Evolutionary conservation across 2,888 invertebrate species (phyloP), one percentile per base, ranked within the genome.

Genomic region (Sphecodes monilicornis): DNA sequence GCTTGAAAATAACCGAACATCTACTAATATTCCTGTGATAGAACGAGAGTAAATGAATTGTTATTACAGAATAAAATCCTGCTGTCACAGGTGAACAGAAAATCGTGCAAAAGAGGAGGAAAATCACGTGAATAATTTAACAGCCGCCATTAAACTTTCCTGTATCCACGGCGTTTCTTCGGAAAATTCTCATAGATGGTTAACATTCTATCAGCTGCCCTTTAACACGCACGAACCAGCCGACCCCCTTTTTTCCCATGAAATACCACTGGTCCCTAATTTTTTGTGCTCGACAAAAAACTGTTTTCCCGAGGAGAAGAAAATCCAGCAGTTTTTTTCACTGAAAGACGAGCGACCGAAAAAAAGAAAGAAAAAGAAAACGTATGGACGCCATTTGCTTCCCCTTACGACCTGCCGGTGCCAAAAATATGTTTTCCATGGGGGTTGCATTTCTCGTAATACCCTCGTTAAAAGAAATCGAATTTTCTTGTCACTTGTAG

Each of bases 201-300:
- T 66, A 22, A 66, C 66, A 36, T 66, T 32, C 66, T 36, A 66
- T 66, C 66, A 36, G 4, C 36, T 36, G 1, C 36, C 36, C 36
- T 66, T 66, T 36, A 66, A 66, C 66, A 66, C 66, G 36, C 66
- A 36, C 66, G 36, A 66, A 22, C 36, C 36, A 22, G 36, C 66
- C 36, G 66, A 22, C 26, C 57, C 13, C 26, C 57, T 5, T 32
- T 64, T 64, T 18, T 10, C 22, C 16, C 64, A 32, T 6, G 26
- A 29, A 32, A 10, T 16, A 64, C 32, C 64, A 3, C 8, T 29
- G 8, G 8, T 3, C 64, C 32, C 32, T 64, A 32, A 32, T 32
- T 64, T 32, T 66, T 66, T 66, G 10, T 36, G 22, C 36, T 22
- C 22, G 32, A 8, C 66, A 64, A 16, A 36, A 36, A 50, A 39